Conservation (phyloP, 2,797 vertebrate genomes). For the Benthosema pterotum region DNA sequence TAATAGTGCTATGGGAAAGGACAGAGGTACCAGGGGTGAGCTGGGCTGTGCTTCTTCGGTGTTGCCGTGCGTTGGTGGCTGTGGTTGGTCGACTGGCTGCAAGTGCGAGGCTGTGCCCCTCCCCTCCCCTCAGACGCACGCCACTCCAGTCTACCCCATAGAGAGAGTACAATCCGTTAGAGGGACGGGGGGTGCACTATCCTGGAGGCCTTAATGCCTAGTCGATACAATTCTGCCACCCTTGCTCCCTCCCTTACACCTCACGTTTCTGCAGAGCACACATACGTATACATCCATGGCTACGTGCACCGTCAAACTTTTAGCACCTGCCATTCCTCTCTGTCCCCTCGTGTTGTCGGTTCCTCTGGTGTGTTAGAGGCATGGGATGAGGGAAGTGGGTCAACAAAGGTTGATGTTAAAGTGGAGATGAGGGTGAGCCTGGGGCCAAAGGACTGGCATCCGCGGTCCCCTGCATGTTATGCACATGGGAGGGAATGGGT, state of each 20-base stretch:
- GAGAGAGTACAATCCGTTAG: conserved; percentile 50
- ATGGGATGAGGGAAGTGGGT: conserved; percentile 75
- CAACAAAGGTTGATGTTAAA: conserved; percentile 73
- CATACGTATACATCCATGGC: conserved; percentile 62
- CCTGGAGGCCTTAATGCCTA: conserved; percentile 62
- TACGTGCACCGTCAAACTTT: conserved; percentile 81
- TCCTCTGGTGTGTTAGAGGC: conserved; percentile 58
- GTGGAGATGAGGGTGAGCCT: conserved; percentile 69
- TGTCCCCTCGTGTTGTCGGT: conserved; percentile 71
- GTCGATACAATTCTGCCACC: conserved; percentile 73
- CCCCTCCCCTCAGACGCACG: conserved; percentile 15
- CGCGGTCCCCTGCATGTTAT: conserved; percentile 35
- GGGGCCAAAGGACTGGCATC: conserved; percentile 56
- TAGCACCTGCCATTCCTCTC: conserved; percentile 79
- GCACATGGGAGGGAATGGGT: conserved; percentile 41
- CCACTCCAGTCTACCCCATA: conserved; percentile 31
- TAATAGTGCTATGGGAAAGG: conserved; percentile 75
- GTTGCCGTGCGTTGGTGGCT: conserved; percentile 34
- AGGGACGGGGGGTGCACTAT: conserved; percentile 50
- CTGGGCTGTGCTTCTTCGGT: conserved; percentile 23
- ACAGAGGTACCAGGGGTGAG: conserved; percentile 49
- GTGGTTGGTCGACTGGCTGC: conserved; percentile 37
- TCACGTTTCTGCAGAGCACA: conserved; percentile 75
- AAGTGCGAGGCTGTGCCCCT: conserved; percentile 28
- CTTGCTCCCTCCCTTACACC: conserved; percentile 66